Conservation (phyloP, 2,797 vertebrate species). For the Serranus cabrilla region DNA sequence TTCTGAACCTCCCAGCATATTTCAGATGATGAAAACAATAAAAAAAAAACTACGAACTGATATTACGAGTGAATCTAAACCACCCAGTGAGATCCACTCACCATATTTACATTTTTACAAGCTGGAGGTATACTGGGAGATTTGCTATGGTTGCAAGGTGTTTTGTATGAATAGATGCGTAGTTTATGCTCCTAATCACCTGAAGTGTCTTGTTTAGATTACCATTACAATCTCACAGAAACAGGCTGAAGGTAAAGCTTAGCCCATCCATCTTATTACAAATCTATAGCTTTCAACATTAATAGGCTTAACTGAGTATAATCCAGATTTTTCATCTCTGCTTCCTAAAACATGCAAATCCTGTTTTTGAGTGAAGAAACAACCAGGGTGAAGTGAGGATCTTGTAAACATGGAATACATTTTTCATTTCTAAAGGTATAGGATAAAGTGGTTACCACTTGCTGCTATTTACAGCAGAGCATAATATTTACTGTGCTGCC, state of each 20-base stretch:
- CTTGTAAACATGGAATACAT: conserved; percentile 49
- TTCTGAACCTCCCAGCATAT: not conserved
- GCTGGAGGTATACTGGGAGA: conserved; percentile 9
- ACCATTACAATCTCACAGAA: conserved; percentile 59
- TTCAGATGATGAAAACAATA: conserved; percentile 1
- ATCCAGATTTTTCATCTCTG: conserved; percentile 64
- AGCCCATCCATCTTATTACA: conserved; percentile 69
- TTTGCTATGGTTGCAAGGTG: conserved; percentile 22
- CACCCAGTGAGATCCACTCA: conserved; percentile 7
- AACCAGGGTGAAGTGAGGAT: conserved; percentile 52
- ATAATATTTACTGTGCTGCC: not conserved
- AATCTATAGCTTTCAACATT: conserved; percentile 67
- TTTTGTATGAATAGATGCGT: conserved; percentile 36
- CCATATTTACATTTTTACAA: conserved; percentile 22
- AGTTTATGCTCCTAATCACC: conserved; percentile 55
- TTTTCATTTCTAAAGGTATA: conserved; percentile 23
- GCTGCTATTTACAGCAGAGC: not conserved
- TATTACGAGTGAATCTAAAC: not conserved
- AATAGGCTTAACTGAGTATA: conserved; percentile 72
- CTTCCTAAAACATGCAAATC: conserved; percentile 72
- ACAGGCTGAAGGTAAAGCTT: conserved; percentile 55
- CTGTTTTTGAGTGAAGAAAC: conserved; percentile 66
- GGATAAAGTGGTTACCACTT: not conserved
- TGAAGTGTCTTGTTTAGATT: conserved; percentile 59
- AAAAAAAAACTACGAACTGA: not conserved